phyloP scores from a whole-genome alignment of 2,797 vertebrate genomes.

The Fundulus diaphanus region DNA sequence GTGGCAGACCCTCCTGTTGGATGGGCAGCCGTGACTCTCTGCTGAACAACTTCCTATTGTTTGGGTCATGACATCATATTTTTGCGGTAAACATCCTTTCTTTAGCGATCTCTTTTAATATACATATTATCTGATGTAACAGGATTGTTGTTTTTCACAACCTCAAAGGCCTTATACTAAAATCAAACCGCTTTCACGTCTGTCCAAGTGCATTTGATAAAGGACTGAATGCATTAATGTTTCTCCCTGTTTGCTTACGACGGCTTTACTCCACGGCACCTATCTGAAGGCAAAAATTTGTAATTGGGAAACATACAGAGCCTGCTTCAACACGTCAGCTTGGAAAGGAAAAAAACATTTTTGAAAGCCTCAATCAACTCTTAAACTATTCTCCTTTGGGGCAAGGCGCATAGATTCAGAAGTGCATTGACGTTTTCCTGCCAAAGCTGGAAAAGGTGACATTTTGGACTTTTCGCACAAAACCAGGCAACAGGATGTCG shows the following conservation, averaged over 20 bases:
- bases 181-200: neutral
- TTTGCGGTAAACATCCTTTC: neutral
- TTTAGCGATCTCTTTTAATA: neutral
- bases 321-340: conserved; percentile 62
- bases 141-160: neutral
- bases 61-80: neutral
- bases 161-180: neutral
- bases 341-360: conserved; percentile 47
- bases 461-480: conserved; percentile 4
- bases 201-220: conserved; percentile 66
- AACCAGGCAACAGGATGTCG: neutral
- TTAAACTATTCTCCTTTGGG: conserved; percentile 54
- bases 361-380: conserved; percentile 66
- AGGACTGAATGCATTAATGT: conserved; percentile 71
- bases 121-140: neutral
- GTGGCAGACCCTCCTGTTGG: neutral
- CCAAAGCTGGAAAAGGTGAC: conserved; percentile 3
- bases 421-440: neutral
- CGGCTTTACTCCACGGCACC: conserved; percentile 49
- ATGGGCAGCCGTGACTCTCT: neutral
- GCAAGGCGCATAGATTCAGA: conserved; percentile 28
- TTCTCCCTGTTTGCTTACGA: conserved; percentile 58
- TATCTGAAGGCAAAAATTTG: conserved; percentile 59
- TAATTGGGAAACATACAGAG: conserved; percentile 60
- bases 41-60: neutral